Evolutionary conservation across 2,797 vertebrate genomes (phyloP), one percentile per base, ranked within the genome.

Genomic region (Alosa sapidissima): DNA sequence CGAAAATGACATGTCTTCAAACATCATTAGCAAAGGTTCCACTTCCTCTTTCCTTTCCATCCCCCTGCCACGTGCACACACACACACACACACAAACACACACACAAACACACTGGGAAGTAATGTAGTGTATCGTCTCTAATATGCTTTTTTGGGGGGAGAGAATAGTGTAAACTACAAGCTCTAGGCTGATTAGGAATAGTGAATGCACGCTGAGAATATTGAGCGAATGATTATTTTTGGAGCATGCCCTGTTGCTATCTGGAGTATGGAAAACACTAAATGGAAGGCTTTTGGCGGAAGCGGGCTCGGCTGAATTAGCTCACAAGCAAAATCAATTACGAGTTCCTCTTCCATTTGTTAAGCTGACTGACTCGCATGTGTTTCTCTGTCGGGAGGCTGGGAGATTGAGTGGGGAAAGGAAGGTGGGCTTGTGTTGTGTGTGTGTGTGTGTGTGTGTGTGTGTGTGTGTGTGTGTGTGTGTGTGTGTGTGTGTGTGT

Each of bases 271-370:
- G n/a, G 41, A 81, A 48, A 60, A 62, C 75, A 84, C 55, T 47
- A 81, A 45, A 85, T 65, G 47, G 28, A 24, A 85, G 45, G 78
- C 16, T 33, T 6, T 81, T 75, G 54, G 72, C 41, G 36, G 55
- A 45, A 36, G 45, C 21, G 0, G 28, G 41, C 19, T 5, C 13
- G 3, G 28, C 72, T 21, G 62, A 86, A 85, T 84, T 52, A 41
- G 83, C 83, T 58, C 28, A 78, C 5, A n/a, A 49, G 82, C 41
- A 81, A 81, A 83, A 65, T 72, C 85, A 83, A 49, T 85, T 54
- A 72, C n/a, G 5, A 33, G 45, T 2, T 47, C 21, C 47, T 82
- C 47, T 55, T 51, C 49, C 65, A 41, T 54, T 62, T 48, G n/a
- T 84, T 84, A 62, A 65, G 81, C 55, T 54, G 81, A 65, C 41